Evolutionary conservation across 1,140 invertebrate species (phyloP).

Genomic region (Galleria mellonella): DNA sequence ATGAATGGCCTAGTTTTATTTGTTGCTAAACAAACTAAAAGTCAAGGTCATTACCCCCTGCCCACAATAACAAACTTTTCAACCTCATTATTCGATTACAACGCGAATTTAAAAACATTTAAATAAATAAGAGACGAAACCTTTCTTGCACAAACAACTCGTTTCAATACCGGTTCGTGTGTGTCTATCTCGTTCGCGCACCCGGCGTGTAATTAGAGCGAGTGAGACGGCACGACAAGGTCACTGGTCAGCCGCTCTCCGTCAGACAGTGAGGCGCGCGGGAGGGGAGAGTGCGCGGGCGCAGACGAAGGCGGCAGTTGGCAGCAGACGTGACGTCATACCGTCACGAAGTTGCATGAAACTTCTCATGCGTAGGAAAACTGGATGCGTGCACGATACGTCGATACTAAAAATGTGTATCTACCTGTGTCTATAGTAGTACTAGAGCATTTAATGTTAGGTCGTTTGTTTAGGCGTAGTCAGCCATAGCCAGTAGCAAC

Average conservation of each 20-base stretch:
- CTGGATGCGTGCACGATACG: conserved; percentile 36
- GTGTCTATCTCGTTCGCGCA: conserved; percentile 21
- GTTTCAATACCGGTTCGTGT: conserved; percentile 45
- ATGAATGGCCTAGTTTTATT: conserved; percentile 1
- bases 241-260: conserved; percentile 66
- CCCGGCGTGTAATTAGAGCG: conserved; percentile 12
- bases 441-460: conserved; percentile 5
- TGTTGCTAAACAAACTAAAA: conserved; percentile 32
- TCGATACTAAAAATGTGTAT: conserved; percentile 30
- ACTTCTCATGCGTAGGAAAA: conserved; percentile 53
- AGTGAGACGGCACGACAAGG: conserved; percentile 56
- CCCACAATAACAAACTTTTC: conserved; percentile 34
- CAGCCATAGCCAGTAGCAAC: not conserved
- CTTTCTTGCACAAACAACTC: conserved; percentile 61
- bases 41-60: conserved; percentile 56
- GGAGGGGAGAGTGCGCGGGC: conserved; percentile 31
- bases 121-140: conserved; percentile 58
- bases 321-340: conserved; percentile 54
- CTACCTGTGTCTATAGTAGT: conserved; percentile 16
- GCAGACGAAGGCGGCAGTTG: conserved; percentile 38
- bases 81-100: conserved; percentile 40
- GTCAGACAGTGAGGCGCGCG: conserved; percentile 54
- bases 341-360: conserved; percentile 31
- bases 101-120: conserved; percentile 59
- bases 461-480: not conserved